A percentile compares a stretch with the other conserved stretches of the same genome.
Conservation (phyloP, 2,888 invertebrate species). For the Ormyrus nitidulus region DNA sequence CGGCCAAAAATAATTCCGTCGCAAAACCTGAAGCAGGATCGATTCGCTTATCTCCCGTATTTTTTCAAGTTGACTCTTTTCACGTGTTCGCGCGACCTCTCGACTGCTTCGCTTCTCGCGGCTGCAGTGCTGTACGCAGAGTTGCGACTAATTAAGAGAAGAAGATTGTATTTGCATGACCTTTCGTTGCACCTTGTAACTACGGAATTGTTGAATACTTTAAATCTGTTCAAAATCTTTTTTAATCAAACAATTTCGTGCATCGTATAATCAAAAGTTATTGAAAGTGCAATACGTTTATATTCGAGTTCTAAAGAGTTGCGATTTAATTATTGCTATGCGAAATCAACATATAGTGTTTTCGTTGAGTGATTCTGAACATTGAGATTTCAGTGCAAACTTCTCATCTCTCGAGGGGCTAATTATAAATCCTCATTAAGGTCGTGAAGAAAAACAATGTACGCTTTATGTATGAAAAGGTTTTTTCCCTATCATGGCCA, state of each 20-base stretch:
- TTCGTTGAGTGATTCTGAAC: background rate
- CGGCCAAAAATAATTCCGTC: conserved; percentile 51
- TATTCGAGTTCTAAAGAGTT: too few species aligned
- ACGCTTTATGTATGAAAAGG: background rate
- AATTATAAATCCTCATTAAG: conserved; percentile 51
- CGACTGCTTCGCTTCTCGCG: background rate
- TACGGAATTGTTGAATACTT: too few species aligned
- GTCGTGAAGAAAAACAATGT: conserved; percentile 50
- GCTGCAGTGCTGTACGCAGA: background rate
- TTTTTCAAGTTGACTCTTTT: background rate
- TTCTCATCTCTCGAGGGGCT: conserved; percentile 20
- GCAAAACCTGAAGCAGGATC: conserved; percentile 6
- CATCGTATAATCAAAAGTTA: too few species aligned
- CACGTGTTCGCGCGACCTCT: background rate
- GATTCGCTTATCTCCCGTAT: conserved; percentile 1
- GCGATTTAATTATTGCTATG: too few species aligned
- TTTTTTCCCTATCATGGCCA: conserved; percentile 8
- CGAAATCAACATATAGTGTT: background rate
- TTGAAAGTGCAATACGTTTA: too few species aligned
- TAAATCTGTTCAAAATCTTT: too few species aligned
- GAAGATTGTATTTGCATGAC: background rate
- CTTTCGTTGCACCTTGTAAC: background rate
- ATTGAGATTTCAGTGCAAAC: conserved; percentile 1
- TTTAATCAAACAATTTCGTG: too few species aligned
- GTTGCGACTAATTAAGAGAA: conserved; percentile 27